A percentile compares a stretch with the other conserved stretches of the same genome.
phyloP scores from a whole-genome alignment of 2,113 vertebrate genomes.

The Lamprologus ornatipinnis region DNA sequence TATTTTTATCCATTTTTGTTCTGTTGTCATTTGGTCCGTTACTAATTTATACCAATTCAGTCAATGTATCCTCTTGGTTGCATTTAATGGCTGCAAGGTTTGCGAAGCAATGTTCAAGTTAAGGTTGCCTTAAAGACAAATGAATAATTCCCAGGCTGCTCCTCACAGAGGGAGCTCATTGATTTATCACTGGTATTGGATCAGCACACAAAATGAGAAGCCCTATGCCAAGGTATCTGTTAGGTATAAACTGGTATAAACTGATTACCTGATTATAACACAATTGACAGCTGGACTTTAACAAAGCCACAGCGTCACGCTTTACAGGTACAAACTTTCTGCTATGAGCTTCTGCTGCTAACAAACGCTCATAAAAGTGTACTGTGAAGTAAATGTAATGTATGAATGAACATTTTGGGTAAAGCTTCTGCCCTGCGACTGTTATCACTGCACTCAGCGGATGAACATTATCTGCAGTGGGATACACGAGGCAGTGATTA shows the following conservation, averaged over 20 bases:
- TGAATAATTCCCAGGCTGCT: neutral
- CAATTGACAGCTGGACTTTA: neutral
- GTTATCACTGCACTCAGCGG: neutral
- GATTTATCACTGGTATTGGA: neutral
- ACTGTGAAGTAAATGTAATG: neutral
- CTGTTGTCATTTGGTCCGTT: neutral
- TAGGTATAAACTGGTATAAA: neutral
- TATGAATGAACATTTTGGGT: neutral
- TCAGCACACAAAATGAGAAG: neutral
- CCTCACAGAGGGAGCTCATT: neutral
- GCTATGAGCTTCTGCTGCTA: neutral
- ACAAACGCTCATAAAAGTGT: neutral
- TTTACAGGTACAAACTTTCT: neutral
- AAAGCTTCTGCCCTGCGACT: neutral
- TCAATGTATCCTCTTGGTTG: neutral
- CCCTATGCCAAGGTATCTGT: neutral
- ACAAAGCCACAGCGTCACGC: neutral
- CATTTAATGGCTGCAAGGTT: neutral
- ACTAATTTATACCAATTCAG: neutral
- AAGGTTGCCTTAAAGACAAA: neutral
- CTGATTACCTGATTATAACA: neutral
- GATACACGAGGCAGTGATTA: slow-evolving; percentile 33
- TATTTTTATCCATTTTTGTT: neutral
- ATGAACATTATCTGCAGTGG: slow-evolving; percentile 31
- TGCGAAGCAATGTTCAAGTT: neutral